Evolutionary conservation across 2,888 invertebrate species (phyloP), one percentile per base, ranked within the genome.

Genomic region (Therioaphis trifolii): DNA sequence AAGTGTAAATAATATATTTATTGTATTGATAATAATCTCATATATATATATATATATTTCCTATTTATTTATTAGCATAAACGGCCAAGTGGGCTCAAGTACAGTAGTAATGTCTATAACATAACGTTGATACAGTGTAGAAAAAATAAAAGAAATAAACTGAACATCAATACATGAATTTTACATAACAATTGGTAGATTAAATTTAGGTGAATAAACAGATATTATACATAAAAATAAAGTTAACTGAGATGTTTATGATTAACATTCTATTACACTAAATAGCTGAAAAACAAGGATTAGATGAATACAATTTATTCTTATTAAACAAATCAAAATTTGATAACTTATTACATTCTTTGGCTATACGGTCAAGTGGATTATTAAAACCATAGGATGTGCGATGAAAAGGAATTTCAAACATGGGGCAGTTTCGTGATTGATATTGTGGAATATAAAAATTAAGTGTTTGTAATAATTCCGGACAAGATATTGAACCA

Each of bases 271-370:
- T 9, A 43, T 9, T 43, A 11, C 5, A 43, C 11, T 43, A 43
- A 43, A 43, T 43, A 43, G 11, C 43, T 9, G 14, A 68, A 24
- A 9, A 21, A n/a, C 12, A 0, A 40, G 21, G 40, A 14, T 4
- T 24, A 46, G 24, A 49, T 5, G 29, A 24, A 72, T 72, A 72
- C n/a, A 49, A 72, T n/a, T 72, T 14, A 29, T 29, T n/a, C 5
- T 29, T 72, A 69, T 5, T 69, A 55, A 55, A 72, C 21, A 55
- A 29, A 72, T 72, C 55, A 72, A 35, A n/a, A 24, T 58, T 58
- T n/a, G 52, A 35, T 5, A 52, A 55, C 0, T 55, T 55, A 35
- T 49, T 72, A 5, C 29, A 52, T 2, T 52, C 21, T 29, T 21
- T 52, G 12, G 35, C 35, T 55, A 35, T 72, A 27, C 7, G 21